These are phyloP conservation scores for Blomia tropicalis DNA, from an alignment of 2,888 invertebrate genomes.

Conservation along the genomic window DNA sequence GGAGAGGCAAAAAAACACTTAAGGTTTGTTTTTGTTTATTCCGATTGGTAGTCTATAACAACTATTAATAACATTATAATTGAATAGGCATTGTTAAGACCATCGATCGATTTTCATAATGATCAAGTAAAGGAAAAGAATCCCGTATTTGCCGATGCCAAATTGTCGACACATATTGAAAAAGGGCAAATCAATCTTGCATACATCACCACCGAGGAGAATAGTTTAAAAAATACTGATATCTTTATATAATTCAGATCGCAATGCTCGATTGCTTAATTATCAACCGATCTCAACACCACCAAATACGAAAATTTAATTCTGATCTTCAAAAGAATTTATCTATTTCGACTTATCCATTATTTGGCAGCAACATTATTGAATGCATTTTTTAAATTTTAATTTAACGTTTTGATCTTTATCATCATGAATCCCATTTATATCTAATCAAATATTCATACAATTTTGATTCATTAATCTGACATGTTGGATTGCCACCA, in stretches of 20 bases:
- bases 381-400: no score
- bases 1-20: background rate
- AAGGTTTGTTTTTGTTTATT: background rate
- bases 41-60: background rate
- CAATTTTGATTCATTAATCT: no score
- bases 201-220: background rate
- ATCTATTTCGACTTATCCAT: no score
- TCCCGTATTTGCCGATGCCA: background rate
- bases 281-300: background rate
- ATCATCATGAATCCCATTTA: no score
- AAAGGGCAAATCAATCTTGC: background rate
- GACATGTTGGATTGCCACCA: no score
- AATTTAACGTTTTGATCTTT: no score
- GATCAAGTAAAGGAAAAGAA: background rate
- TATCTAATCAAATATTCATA: no score
- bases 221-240: background rate
- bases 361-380: no score
- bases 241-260: background rate
- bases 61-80: background rate
- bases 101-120: background rate
- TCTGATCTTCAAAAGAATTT: no score
- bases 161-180: background rate
- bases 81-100: background rate
- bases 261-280: background rate
- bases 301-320: no score